A percentile compares a stretch with the other conserved stretches of the same genome.
Evolutionary conservation across 2,113 vertebrate genomes (phyloP).

Genomic region (Gopherus evgoodei): DNA sequence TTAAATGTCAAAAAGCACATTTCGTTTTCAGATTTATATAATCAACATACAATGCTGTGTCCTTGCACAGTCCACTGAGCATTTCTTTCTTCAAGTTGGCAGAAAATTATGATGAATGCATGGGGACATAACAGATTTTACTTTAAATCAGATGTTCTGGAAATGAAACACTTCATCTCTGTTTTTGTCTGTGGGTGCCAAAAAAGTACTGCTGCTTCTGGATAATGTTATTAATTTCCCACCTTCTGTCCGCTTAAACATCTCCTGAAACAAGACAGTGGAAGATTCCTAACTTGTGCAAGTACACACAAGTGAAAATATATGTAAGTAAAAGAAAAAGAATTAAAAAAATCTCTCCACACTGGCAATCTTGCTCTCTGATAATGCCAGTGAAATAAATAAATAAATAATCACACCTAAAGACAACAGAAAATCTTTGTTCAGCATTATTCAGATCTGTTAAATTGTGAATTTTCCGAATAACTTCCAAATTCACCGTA

Average conservation of each 20-base stretch:
- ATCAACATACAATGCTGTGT: neutral
- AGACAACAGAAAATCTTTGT: neutral
- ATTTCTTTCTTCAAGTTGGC: neutral
- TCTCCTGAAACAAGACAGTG: neutral
- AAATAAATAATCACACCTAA: neutral
- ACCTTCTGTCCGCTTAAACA: neutral
- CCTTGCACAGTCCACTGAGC: neutral
- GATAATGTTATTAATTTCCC: neutral
- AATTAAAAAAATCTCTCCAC: neutral
- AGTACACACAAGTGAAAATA: neutral
- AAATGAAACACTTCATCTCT: neutral
- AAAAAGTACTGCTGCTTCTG: neutral
- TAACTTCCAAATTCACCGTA: neutral
- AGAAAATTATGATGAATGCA: neutral
- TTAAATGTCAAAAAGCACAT: neutral
- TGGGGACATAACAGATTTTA: constrained; percentile 22
- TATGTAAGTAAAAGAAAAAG: neutral
- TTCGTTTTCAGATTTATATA: neutral
- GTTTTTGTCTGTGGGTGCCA: neutral
- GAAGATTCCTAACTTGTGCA: neutral
- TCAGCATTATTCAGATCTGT: neutral
- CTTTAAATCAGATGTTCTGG: neutral
- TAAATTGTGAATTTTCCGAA: constrained; percentile 7
- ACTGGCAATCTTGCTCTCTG: neutral
- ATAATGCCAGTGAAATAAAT: neutral